Percentiles rank a stretch among this genome's conserved stretches.
phyloP scores from a whole-genome alignment of 2,113 vertebrate species.

The Pluvialis apricaria region DNA sequence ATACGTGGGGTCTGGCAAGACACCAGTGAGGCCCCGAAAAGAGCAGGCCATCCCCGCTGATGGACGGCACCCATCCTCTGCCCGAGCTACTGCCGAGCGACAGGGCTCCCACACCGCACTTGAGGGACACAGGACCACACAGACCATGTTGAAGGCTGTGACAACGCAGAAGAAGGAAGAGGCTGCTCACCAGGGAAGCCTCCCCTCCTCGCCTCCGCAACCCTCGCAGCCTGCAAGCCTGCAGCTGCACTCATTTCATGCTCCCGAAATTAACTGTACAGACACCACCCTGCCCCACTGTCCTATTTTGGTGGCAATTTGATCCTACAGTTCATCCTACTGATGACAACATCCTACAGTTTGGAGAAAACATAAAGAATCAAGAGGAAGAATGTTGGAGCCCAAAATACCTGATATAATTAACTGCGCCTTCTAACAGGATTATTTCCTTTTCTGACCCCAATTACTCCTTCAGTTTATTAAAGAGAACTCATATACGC shows the following conservation, averaged over 20 bases:
- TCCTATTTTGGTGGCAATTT: neutral
- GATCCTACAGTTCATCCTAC: neutral
- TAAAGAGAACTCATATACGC: neutral
- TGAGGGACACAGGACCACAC: fast-evolving
- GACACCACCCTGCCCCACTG: neutral
- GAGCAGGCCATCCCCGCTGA: neutral
- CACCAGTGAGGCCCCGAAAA: fast-evolving
- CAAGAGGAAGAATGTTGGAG: neutral
- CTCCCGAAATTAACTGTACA: neutral
- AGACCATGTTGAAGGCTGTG: fast-evolving
- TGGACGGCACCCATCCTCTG: neutral
- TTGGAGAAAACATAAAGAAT: neutral
- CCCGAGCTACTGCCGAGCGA: neutral
- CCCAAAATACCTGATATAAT: constrained; percentile 20
- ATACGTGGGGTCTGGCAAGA: fast-evolving
- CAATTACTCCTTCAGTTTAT: constrained; percentile 37
- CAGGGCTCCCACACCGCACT: fast-evolving
- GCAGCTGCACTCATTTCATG: neutral
- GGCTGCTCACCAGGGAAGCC: neutral
- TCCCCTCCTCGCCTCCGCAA: neutral
- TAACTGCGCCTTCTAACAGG: neutral
- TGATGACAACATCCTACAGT: no score
- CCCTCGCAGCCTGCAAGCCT: neutral
- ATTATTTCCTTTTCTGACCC: constrained; percentile 8
- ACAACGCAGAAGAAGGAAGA: neutral